phyloP scores from a whole-genome alignment of 23 tunicate genomes.

The Trididemnum miniatum region DNA sequence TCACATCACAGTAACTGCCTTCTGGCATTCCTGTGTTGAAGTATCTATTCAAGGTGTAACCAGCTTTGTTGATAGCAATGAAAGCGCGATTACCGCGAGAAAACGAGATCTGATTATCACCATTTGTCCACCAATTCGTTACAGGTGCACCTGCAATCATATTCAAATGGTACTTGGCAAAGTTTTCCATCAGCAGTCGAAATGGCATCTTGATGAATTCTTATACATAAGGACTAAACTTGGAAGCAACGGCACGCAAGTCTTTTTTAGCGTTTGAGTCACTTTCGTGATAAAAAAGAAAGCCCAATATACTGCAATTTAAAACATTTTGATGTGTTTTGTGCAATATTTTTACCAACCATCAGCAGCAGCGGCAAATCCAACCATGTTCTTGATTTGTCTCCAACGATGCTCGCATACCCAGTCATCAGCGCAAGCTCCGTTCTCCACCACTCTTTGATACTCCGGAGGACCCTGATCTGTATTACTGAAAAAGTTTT shows the following conservation, averaged over 20 bases:
- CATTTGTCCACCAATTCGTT: conserved; percentile 32
- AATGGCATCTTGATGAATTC: too few relatives aligned
- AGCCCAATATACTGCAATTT: too few relatives aligned
- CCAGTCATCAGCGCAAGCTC: conserved; percentile 90
- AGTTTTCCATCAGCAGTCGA: too few relatives aligned
- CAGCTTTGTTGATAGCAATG: conserved; percentile 50
- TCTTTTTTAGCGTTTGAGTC: too few relatives aligned
- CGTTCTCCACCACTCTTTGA: conserved; percentile 61
- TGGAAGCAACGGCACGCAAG: too few relatives aligned
- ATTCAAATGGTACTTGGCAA: too few relatives aligned
- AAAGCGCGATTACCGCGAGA: conserved; percentile 72
- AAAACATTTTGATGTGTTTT: too few relatives aligned
- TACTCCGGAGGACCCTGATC: conserved; percentile 93
- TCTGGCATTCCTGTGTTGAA: conserved; percentile 57
- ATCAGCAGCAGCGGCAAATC: conserved; percentile 73
- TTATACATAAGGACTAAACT: too few relatives aligned
- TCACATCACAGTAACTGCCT: conserved; percentile 60
- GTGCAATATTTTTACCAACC: too few relatives aligned
- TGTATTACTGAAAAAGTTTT: conserved; percentile 26
- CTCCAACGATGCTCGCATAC: conserved; percentile 99
- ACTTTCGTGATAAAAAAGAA: too few relatives aligned
- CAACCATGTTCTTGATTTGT: conserved; percentile 93
- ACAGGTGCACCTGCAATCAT: conserved; percentile 38
- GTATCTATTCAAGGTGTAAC: not conserved
- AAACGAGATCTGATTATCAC: conserved; percentile 66